Evolutionary conservation across 1,140 invertebrate species (phyloP), one percentile per base, ranked within the genome.

Genomic region (Copidosoma floridanum): DNA sequence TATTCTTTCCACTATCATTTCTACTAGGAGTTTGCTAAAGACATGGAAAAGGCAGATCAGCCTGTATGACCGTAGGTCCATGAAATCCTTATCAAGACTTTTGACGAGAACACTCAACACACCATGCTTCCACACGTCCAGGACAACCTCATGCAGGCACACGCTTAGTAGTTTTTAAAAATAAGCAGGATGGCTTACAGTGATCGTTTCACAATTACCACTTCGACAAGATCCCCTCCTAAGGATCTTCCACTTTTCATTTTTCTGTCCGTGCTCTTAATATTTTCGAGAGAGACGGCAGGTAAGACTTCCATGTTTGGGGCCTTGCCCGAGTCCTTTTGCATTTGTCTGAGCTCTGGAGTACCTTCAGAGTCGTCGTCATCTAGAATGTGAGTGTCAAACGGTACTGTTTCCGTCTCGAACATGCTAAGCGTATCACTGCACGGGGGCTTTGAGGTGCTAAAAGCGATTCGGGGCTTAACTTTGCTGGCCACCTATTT

Each of bases 1-100:
- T 0, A 72, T 29, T 32, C 68, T 55, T 7, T 26, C 8, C 1
- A 62, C 43, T n/a, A 72, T 54, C n/a, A 73, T 57, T 16, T 23
- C n/a, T n/a, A 40, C 50, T 2, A 53, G 14, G 21, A 53, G 21
- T 37, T 53, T 53, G 10, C 50, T 37, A 16, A 53, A 23, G 26
- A 27, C 14, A 3, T 23, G 24, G 8, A 53, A 10, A 5, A 53
- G 23, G 23, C 50, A 21, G 20, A 53, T 53, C 5, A 23, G 50
- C 14, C 50, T 38, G 23, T 40, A 53, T 1, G 50, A 16, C 14
- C 27, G 8, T 3, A 32, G 48, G 1, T 23, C 11, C 6, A n/a
- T 52, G 20, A 12, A 23, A 12, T 52, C 32, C n/a, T 38, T 37
- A 3, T 38, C 48, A 3, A 14, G 8, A 16, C 48, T 35, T n/a